These are phyloP conservation scores for Drosophila birchii DNA, from an alignment of 2,888 invertebrate species.

Conservation along the genomic window DNA sequence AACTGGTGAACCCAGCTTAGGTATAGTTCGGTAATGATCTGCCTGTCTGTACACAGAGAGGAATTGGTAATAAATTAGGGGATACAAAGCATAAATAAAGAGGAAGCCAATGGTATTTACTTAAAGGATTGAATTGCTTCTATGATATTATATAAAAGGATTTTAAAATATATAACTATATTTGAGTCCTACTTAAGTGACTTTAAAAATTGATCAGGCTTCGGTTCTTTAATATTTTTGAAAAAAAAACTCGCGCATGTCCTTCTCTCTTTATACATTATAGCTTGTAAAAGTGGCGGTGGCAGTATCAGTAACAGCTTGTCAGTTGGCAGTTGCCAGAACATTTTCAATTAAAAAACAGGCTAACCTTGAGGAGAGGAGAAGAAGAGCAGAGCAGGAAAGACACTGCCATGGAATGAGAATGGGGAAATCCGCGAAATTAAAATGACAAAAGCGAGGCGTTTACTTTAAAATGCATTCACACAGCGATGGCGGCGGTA, in stretches of 20 bases:
- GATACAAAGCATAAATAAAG: no score
- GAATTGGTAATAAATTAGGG: not conserved
- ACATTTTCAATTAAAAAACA: conserved; percentile 75
- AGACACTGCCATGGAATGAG: conserved; percentile 66
- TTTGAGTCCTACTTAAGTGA: not conserved
- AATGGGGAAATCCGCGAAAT: conserved; percentile 79
- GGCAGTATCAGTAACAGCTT: conserved; percentile 46
- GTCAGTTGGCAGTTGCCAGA: conserved; percentile 53
- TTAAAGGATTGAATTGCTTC: not conserved
- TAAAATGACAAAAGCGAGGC: conserved; percentile 79
- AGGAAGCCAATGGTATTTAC: not conserved
- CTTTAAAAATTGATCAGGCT: not conserved
- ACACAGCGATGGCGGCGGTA: conserved; percentile 22
- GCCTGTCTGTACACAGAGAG: not conserved
- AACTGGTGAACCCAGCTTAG: conserved; percentile 22
- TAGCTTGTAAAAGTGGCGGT: conserved; percentile 21
- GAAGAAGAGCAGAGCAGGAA: conserved; percentile 41
- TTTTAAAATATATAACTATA: no score
- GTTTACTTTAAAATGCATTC: conserved; percentile 79
- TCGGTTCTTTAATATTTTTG: not conserved
- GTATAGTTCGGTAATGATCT: conserved; percentile 12
- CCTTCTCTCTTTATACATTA: not conserved
- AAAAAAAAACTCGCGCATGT: not conserved
- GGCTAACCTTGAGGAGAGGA: conserved; percentile 64
- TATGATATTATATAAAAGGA: no score